Evolutionary conservation across 2,797 vertebrate species (phyloP).

Genomic region (Catostomus latipinnis): DNA sequence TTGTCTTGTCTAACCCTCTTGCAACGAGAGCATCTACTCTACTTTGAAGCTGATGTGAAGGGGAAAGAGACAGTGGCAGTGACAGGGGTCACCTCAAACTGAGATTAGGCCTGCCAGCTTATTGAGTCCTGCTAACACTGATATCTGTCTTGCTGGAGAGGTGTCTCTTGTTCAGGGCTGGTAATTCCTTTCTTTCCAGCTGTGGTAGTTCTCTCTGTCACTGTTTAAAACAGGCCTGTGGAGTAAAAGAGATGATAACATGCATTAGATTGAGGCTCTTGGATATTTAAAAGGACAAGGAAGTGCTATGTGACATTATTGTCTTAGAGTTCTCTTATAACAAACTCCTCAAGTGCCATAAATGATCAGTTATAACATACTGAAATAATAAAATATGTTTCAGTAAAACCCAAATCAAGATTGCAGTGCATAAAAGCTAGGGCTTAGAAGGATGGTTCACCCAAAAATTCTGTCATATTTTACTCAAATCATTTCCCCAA

Average conservation of each 20-base stretch:
- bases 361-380: too few relatives aligned
- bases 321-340: too few relatives aligned
- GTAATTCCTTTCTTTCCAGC: conserved; percentile 52
- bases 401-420: too few relatives aligned
- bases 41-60: conserved; percentile 6
- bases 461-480: too few relatives aligned
- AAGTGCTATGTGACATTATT: too few relatives aligned
- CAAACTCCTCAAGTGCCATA: too few relatives aligned
- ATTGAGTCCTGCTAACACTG: background rate
- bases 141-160: background rate
- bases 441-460: too few relatives aligned
- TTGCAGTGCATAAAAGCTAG: too few relatives aligned
- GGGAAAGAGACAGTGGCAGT: background rate
- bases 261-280: too few relatives aligned
- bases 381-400: too few relatives aligned
- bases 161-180: background rate
- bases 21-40: conserved; percentile 10
- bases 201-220: conserved; percentile 24
- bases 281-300: too few relatives aligned
- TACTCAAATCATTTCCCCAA: too few relatives aligned
- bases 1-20: conserved; percentile 40
- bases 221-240: conserved; percentile 21
- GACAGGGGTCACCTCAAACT: conserved; percentile 24
- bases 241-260: conserved; percentile 19
- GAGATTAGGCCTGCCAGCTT: conserved; percentile 11